phyloP scores from a whole-genome alignment of 53 echinoderm and acorn worm species.

The Holothuria scabra region DNA sequence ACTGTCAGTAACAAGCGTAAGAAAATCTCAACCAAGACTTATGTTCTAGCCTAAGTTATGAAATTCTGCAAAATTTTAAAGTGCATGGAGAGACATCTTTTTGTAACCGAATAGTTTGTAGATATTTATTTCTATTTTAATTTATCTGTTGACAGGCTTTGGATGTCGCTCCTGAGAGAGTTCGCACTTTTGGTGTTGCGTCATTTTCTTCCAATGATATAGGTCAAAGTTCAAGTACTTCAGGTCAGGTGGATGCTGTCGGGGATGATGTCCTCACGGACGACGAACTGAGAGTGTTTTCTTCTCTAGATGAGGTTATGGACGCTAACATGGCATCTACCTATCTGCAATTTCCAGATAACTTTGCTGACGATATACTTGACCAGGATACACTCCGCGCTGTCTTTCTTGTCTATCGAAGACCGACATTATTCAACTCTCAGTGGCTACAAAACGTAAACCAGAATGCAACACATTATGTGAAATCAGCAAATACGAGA shows the following conservation, averaged over 20 bases:
- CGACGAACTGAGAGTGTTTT: slow-evolving; percentile 13
- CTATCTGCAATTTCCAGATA: slow-evolving; percentile 21
- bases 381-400: slow-evolving; percentile 20
- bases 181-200: slow-evolving; percentile 19
- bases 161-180: not conserved
- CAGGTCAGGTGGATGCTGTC: too few relatives aligned
- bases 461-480: not conserved
- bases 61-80: too few relatives aligned
- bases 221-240: too few relatives aligned
- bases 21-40: too few relatives aligned
- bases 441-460: slow-evolving; percentile 21
- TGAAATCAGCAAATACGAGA: slow-evolving; percentile 2
- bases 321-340: not conserved
- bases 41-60: too few relatives aligned
- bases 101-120: too few relatives aligned
- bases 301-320: slow-evolving; percentile 1
- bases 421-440: slow-evolving; percentile 10
- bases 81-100: too few relatives aligned
- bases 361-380: slow-evolving; percentile 2
- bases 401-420: slow-evolving; percentile 30
- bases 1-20: too few relatives aligned
- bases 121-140: not conserved
- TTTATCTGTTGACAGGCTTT: slow-evolving; percentile 10
- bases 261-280: not conserved
- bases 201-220: not conserved